Base-by-base conservation (phyloP, 2,888 invertebrate genomes). In the Tanypteryx hageni region DNA sequence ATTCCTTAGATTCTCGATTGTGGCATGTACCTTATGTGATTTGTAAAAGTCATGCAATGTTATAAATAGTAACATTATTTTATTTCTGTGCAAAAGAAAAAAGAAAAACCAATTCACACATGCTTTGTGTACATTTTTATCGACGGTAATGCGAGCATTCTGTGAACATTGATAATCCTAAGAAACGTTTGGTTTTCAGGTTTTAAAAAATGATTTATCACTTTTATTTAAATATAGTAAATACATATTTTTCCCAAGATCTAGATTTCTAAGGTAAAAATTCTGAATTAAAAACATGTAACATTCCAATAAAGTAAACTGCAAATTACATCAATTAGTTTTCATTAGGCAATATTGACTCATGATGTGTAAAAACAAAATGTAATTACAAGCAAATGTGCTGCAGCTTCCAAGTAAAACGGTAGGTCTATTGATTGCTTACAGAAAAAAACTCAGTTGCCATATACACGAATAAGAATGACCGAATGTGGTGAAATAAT, bases 181-280 rank as follows among this genome's bases (percentile, higher is more conserved):
- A 44, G 44, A 44, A 27, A 22, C 7, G 76, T 0, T 76, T 76
- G 18, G 13, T 76, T 76, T 11, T 76, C 27, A 4, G 22, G 76
- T 8, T 76, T 76, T 22, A 76, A 27, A 76, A 22, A 76, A 27
- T 76, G 13, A 27, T 27, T 76, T 76, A 27, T 22, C 27, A 76
- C 22, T 76, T 76, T 7, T n/a, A n/a, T 11, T 76, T 22, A 18
- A 76, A 76, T 14, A 76, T 27, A 76, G 76, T 27, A 27, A 76
- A 13, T 27, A 76, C 27, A 76, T 76, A 27, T 44, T 76, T 76
- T 76, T 22, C 76, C 27, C 27, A 76, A 27, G 22, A n/a, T 27
- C 76, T 76, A 76, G 76, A 76, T 76, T 76, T 76, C 76, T 76
- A 76, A 27, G 76, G 76, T 76, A 76, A 27, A 27, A 76, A 76